Base-by-base conservation (phyloP, 2,888 invertebrate species). In the Fissipunctia ypsillon region DNA sequence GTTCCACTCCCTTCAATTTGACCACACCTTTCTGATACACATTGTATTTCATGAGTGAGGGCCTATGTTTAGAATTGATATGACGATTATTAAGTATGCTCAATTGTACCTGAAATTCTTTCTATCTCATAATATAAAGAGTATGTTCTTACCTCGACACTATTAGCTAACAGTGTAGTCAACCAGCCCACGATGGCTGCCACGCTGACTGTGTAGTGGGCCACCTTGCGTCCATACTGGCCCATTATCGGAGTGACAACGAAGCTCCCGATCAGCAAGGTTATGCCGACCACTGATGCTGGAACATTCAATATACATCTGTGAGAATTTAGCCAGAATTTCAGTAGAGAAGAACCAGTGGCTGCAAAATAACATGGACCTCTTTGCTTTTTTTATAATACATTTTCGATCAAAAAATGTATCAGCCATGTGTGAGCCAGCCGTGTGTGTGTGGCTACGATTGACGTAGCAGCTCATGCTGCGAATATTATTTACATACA, bases 141-240 rank as follows among this genome's bases (percentile, higher is more conserved):
- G 35, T 3, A 35, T 35, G 4, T 35, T 9, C 56, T 80, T 57
- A 92, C 90, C 83, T 90, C 87, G 48, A 96, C 86, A 66, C 90
- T 92, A 0, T 85, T 88, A 0, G 97, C 95, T 41, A 96, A 83
- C 10, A 93, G 93, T 10, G 97, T 93, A 10, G 93, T 81, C 4
- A 96, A 80, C 97, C 97, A 97, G 2, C 97, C 97, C 12, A 95
- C 71, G 5, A 96, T 86, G 3, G 94, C 95, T 0, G 96, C 94
- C 14, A 96, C 87, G 71, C 95, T 95, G 60, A 95, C 91, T 0
- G 96, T 84, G 28, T 96, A 89, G 82, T 96, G 95, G 1, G 96
- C 94, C 3, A 88, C 83, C 94, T 96, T 65, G 97, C 93, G 0
- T 12, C 97, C 97, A 61, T 94, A 91, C 61, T 90, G 91, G 72